phyloP scores from a whole-genome alignment of 2,113 vertebrate species.

The Ariopsis seemanni region DNA sequence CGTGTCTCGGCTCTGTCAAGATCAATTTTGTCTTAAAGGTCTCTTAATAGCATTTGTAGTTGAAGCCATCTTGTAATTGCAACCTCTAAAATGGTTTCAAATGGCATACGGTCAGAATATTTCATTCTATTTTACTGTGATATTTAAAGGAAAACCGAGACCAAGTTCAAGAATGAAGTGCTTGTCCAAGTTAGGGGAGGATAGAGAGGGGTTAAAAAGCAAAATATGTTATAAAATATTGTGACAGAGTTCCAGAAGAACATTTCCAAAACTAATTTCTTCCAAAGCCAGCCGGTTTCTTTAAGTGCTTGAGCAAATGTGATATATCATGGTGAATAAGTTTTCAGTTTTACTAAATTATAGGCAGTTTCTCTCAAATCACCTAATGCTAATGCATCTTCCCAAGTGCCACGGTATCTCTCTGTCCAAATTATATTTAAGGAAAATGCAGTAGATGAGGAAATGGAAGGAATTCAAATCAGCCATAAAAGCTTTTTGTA shows the following conservation, averaged over 20 bases:
- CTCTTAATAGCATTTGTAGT: slow-evolving; percentile 1
- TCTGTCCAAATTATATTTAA: not conserved
- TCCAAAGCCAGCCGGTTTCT: not conserved
- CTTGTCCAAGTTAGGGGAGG: not conserved
- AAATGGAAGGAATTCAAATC: not conserved
- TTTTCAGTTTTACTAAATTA: not conserved
- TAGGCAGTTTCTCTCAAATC: not conserved
- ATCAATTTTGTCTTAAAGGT: not conserved
- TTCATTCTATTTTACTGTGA: not conserved
- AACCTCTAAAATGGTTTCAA: not conserved
- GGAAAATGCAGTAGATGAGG: not conserved
- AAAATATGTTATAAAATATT: not conserved
- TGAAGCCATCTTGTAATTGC: not conserved
- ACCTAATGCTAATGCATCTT: not conserved
- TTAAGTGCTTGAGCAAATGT: not conserved
- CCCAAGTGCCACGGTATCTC: not conserved
- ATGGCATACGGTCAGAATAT: not conserved
- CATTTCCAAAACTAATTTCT: not conserved
- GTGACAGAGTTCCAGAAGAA: not conserved
- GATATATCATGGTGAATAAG: not conserved
- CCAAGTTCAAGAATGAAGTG: not conserved
- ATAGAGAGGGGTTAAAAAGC: not conserved
- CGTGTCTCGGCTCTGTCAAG: not conserved
- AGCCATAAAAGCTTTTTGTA: not conserved
- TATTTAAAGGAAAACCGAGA: not conserved